Evolutionary conservation across 2,888 invertebrate genomes (phyloP).

Genomic region (Rhagonycha lutea): DNA sequence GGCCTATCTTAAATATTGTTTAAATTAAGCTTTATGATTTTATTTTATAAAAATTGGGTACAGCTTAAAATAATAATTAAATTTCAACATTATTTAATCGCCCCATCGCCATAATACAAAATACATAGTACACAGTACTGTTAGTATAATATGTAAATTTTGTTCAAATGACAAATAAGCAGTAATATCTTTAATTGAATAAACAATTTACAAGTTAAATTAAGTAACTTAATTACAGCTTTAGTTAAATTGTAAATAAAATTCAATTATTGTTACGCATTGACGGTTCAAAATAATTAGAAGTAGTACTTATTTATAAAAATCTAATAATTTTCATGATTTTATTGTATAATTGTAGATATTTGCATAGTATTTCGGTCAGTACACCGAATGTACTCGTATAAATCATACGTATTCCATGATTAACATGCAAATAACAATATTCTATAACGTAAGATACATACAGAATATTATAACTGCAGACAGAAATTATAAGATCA

Average conservation of each 20-base stretch:
- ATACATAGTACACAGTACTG: not conserved
- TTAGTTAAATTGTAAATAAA: not conserved
- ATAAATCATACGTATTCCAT: no score
- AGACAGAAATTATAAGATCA: no score
- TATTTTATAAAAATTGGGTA: not conserved
- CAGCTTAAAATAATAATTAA: not conserved
- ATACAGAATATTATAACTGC: no score
- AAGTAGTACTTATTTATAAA: not conserved
- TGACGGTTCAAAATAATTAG: not conserved
- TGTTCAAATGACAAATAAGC: not conserved
- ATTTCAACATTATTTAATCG: not conserved
- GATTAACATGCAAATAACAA: no score
- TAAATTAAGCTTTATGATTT: not conserved
- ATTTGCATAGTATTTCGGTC: not conserved
- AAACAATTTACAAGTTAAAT: not conserved
- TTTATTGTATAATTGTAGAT: not conserved
- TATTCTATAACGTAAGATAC: no score
- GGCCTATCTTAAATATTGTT: not conserved
- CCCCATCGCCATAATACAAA: not conserved
- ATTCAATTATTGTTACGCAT: not conserved
- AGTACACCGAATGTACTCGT: not conserved
- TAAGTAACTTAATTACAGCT: not conserved
- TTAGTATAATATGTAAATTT: not conserved
- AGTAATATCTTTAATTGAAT: not conserved
- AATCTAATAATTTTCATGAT: not conserved